Evolutionary conservation across 2,797 vertebrate species (phyloP), one percentile per base, ranked within the genome.

Genomic region (Ataeniobius toweri): DNA sequence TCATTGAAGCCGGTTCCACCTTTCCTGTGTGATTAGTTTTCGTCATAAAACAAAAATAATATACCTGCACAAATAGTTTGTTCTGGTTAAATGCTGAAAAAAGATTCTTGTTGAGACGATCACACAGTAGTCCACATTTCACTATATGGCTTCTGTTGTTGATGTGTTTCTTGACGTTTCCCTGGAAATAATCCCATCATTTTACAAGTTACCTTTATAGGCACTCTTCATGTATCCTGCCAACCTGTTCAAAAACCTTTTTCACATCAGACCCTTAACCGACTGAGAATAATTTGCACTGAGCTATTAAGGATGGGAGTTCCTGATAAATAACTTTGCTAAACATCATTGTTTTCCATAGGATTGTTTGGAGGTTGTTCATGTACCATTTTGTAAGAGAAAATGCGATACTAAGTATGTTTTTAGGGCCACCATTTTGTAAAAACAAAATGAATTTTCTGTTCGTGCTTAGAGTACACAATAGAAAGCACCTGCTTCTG

Each of bases 401-500:
- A 68, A 68, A 20, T 68, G 6, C 6, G 22, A 68, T 7, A 16
- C 65, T 6, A 46, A 16, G 12, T 69, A n/a, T 48, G 44, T n/a
- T 69, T 69, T 48, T 44, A 36, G 41, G 24, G 44, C 12, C 9
- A 48, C 5, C 10, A 13, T 58, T 69, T 26, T 69, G 3, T 24
- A 14, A 55, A 36, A 53, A 53, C 26, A 71, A 20, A 16, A 0
- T 20, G 3, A 12, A 31, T 71, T 55, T 72, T 31, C 48, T 6
- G 1, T 28, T 72, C 61, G 18, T 55, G 16, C 6, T 39, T 18
- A 65, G 48, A 75, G 78, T 14, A 68, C 74, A 67, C 41, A 58
- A 63, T 77, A 78, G 20, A 51, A 77, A 83, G 70, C 53, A 61
- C 18, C 73, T 85, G 50, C 74, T 69, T 73, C 44, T 74, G 50